phyloP scores from a whole-genome alignment of 2,888 invertebrate species.

The Tinea pellionella region DNA sequence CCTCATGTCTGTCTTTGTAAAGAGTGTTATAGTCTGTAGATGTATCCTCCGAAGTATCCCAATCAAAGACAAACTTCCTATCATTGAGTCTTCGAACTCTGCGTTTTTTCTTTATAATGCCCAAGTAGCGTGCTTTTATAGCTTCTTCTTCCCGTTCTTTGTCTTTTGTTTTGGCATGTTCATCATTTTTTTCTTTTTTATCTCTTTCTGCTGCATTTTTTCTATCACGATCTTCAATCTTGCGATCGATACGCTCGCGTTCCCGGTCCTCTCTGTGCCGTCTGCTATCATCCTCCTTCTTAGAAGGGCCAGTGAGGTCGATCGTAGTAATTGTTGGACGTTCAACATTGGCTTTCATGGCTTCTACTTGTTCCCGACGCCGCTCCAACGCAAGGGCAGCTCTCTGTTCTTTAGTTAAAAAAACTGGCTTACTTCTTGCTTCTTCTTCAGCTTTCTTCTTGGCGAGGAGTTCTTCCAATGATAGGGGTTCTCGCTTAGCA shows the following conservation, averaged over 20 bases:
- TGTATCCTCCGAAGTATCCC: constrained; percentile 99
- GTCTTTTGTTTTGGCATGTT: constrained; percentile 75
- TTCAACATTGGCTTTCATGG: constrained; percentile 76
- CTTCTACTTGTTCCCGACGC: constrained; percentile 90
- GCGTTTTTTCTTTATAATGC: constrained; percentile 92
- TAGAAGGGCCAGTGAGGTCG: constrained; percentile 63
- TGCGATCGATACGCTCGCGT: constrained; percentile 75
- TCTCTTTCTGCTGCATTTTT: constrained; percentile 63
- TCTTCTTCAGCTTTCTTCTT: constrained; percentile 97
- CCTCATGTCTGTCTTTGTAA: constrained; percentile 96
- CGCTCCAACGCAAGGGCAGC: constrained; percentile 89
- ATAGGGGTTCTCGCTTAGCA: constrained; percentile 82
- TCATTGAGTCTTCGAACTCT: constrained; percentile 95
- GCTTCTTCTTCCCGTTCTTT: constrained; percentile 95
- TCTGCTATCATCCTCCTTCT: constrained; percentile 47
- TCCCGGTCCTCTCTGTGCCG: constrained; percentile 44
- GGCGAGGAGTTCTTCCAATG: constrained; percentile 93
- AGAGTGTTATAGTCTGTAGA: constrained; percentile 96
- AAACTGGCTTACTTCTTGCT: constrained; percentile 95
- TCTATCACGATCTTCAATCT: constrained; percentile 57
- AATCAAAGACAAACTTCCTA: constrained; percentile 99
- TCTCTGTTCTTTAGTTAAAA: constrained; percentile 95
- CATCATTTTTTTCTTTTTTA: constrained; percentile 63
- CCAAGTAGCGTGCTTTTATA: constrained; percentile 94
- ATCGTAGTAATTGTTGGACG: constrained; percentile 51